Evolutionary conservation across 2,113 vertebrate species (phyloP), one percentile per base, ranked within the genome.

Genomic region (Paracanthobrama guichenoti): DNA sequence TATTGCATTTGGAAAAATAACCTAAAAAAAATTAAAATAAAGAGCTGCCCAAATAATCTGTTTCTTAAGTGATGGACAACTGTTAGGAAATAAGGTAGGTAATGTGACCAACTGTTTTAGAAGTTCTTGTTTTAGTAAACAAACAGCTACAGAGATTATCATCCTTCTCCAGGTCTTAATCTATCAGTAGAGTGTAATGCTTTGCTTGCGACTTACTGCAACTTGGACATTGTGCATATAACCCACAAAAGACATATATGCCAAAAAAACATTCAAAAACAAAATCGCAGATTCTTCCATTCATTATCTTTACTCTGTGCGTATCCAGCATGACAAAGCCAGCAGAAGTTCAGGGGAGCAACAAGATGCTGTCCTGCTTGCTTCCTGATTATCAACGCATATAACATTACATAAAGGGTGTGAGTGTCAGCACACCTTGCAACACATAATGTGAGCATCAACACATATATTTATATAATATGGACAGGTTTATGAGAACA

Each of bases 381-480:
- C n/a, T 44, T 67, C 20, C 26, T 67, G 77, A 79, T 79, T 80
- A 80, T 80, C 78, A 50, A 80, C 31, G 78, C 78, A n/a, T 67
- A 14, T 20, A 22, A 53, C 72, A 31, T 6, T n/a, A 31, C 2
- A 28, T 73, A 48, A 26, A 73, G n/a, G 9, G n/a, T 11, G 22
- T 2, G 39, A 79, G 24, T n/a, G 39, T 24, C 53, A 64, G 46
- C 7, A 28, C 4, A 16, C 53, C 16, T 53, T 20, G 50, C 16
- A 53, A 53, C 16, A 53, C 50, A 53, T 50, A n/a, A 53, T 11
- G 22, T 1, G 39, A 79, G n/a, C 57, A 59, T 24, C 53, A 64
- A 62, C 6, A 46, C 9, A 10, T n/a, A n/a, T n/a, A 44, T 11
- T n/a, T 9, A 6, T 24, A 60, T 26, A 57, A 14, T 8, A 78